Evolutionary conservation across 2,888 invertebrate species (phyloP).

Genomic region (Dioctria linearis): DNA sequence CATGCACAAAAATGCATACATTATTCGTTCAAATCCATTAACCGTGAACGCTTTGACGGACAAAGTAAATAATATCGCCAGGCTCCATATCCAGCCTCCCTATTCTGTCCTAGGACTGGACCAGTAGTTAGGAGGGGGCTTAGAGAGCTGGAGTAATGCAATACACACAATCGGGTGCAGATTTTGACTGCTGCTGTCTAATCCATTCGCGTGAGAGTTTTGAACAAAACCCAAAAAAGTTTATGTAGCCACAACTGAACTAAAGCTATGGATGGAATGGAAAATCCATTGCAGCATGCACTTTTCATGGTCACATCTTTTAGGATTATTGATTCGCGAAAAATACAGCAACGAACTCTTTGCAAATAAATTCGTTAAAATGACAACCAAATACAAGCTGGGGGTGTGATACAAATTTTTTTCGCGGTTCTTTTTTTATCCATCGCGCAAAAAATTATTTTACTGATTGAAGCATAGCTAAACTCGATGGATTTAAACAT

Average conservation of each 20-base stretch:
- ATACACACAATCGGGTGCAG: conserved; percentile 28
- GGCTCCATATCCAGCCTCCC: not conserved
- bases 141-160: conserved; percentile 23
- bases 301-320: not conserved
- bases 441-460: conserved; percentile 33
- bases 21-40: conserved; percentile 38
- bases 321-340: conserved; percentile 44
- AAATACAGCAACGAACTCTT: conserved; percentile 24
- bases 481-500: not conserved
- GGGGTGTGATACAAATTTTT: not conserved
- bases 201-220: conserved; percentile 11
- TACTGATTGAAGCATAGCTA: not conserved
- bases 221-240: conserved; percentile 13
- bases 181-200: conserved; percentile 37
- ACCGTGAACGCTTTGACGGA: conserved; percentile 43
- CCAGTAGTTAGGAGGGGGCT: not conserved
- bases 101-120: not conserved
- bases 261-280: not conserved
- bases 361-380: conserved; percentile 39
- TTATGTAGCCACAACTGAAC: not conserved
- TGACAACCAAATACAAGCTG: conserved; percentile 3
- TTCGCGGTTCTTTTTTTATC: not conserved
- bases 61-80: conserved; percentile 33
- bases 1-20: conserved; percentile 40
- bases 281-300: conserved; percentile 5